Evolutionary conservation across 2,888 invertebrate genomes (phyloP).

Genomic region (Tetropium fuscum): DNA sequence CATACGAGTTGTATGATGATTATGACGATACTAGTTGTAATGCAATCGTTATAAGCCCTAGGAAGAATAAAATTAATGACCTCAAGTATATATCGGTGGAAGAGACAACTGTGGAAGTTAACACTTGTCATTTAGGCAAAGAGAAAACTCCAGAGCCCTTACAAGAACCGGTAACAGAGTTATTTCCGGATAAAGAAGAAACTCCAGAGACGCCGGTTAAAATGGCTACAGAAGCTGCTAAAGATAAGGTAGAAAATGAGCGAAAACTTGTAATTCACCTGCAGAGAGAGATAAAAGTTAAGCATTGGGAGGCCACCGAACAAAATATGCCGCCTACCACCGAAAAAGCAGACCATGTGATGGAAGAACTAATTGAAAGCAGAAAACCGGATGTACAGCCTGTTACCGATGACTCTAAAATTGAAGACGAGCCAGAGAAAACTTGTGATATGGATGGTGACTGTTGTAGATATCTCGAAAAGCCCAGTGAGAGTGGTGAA

Average conservation of each 20-base stretch:
- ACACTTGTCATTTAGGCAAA: too few species aligned
- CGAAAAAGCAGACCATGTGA: neutral
- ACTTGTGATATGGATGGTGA: constrained; percentile 18
- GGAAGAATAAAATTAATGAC: constrained; percentile 32
- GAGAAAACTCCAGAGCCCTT: neutral
- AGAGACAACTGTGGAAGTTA: too few species aligned
- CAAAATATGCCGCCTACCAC: too few species aligned
- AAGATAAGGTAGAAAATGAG: neutral
- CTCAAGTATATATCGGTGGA: constrained; percentile 24
- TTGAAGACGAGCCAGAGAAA: neutral
- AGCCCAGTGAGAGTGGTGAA: constrained; percentile 28
- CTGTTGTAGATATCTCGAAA: constrained; percentile 38
- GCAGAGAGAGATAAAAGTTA: neutral
- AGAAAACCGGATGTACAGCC: neutral
- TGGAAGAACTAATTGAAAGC: neutral
- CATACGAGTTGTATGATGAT: constrained; percentile 46
- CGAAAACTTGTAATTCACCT: neutral
- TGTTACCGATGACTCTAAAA: constrained; percentile 1
- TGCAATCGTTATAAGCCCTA: constrained; percentile 30
- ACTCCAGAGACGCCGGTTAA: neutral
- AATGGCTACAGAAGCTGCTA: neutral
- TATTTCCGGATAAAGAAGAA: neutral
- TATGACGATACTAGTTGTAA: constrained; percentile 25
- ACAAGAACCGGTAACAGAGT: neutral
- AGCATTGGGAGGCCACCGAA: neutral